These are phyloP conservation scores for Drosophila parthenogenetica DNA, from an alignment of 2,888 invertebrate genomes.

Conservation along the genomic window DNA sequence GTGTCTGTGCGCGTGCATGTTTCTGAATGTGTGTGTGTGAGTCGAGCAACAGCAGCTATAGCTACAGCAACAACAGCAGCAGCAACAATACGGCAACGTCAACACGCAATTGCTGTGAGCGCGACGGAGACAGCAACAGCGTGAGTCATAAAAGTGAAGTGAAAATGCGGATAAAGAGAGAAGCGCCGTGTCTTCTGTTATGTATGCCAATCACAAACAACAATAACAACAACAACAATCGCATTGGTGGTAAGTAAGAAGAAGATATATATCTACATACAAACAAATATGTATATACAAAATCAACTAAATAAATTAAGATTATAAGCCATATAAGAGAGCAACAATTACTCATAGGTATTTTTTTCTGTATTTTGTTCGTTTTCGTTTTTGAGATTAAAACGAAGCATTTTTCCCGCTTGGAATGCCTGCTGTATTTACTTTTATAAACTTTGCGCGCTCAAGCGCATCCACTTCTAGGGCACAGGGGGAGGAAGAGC, in stretches of 20 bases:
- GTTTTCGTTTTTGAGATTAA: conserved; percentile 28
- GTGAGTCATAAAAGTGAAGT: conserved; percentile 86
- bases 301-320: conserved; percentile 30
- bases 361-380: conserved; percentile 7
- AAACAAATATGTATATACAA: conserved; percentile 1
- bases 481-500: conserved; percentile 1
- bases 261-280: too few relatives aligned
- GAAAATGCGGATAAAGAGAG: conserved; percentile 89
- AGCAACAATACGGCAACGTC: conserved; percentile 73
- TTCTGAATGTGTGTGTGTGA: conserved; percentile 63
- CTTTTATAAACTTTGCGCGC: conserved; percentile 63
- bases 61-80: conserved; percentile 48
- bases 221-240: conserved; percentile 59
- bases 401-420: conserved; percentile 61
- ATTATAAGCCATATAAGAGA: conserved; percentile 24
- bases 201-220: conserved; percentile 86
- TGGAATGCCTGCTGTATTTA: conserved; percentile 68
- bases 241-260: conserved; percentile 69
- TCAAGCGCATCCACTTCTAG: conserved; percentile 51
- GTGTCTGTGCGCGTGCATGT: conserved; percentile 39
- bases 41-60: conserved; percentile 61
- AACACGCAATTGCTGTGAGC: conserved; percentile 76
- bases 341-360: conserved; percentile 54
- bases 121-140: conserved; percentile 82
- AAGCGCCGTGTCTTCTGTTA: conserved; percentile 88